Evolutionary conservation across 1,140 invertebrate species (phyloP).

Genomic region (Caenorhabditis tropicalis): DNA sequence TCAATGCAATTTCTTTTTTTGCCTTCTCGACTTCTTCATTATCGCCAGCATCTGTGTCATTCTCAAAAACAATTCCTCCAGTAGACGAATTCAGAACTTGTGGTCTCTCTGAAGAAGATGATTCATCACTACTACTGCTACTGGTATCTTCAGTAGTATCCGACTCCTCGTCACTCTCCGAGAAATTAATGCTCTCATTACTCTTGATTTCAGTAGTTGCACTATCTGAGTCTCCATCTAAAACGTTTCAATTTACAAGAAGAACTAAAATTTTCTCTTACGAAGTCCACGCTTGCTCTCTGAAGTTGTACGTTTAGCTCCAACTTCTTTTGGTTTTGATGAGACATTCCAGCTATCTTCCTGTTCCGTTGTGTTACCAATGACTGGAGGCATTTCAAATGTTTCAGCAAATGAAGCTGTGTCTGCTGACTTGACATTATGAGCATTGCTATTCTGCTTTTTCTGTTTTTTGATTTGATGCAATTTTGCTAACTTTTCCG

Average conservation of each 20-base stretch:
- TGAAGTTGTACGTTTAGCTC: neutral
- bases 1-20: conserved; percentile 16
- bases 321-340: conserved; percentile 4
- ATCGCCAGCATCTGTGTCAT: neutral
- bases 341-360: neutral
- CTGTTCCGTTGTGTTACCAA: neutral
- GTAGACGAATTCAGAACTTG: neutral
- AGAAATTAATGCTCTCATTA: conserved; percentile 75
- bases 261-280: no score
- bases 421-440: neutral
- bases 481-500: conserved; percentile 7
- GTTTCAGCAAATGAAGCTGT: neutral
- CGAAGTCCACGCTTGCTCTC: neutral
- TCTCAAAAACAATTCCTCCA: conserved; percentile 13
- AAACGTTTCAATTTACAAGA: neutral
- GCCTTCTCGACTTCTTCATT: neutral
- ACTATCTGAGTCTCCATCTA: neutral
- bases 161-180: conserved; percentile 60
- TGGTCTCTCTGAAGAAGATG: neutral
- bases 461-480: neutral
- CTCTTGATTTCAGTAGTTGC: neutral
- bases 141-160: conserved; percentile 45
- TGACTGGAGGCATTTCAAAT: conserved; percentile 12
- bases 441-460: neutral
- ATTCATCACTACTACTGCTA: conserved; percentile 35